Conservation (phyloP, 2,888 invertebrate species). For the Mantis religiosa region DNA sequence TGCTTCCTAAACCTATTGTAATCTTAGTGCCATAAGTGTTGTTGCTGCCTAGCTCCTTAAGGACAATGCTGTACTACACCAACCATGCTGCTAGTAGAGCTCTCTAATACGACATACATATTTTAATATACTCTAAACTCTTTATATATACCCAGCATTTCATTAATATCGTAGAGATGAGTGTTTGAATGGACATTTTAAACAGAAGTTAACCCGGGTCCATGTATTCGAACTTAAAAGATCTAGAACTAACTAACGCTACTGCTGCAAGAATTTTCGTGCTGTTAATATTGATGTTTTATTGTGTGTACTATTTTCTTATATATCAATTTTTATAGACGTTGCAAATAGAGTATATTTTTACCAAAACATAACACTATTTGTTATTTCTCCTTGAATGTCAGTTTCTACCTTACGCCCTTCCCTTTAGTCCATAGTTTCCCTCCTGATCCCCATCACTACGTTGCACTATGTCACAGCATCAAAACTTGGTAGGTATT, state of each 20-base stretch:
- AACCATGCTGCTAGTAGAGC: background rate
- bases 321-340: background rate
- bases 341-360: background rate
- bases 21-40: background rate
- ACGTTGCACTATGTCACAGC: too few species aligned
- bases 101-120: background rate
- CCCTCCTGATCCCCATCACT: too few species aligned
- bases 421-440: too few species aligned
- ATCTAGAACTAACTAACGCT: background rate
- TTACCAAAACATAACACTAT: background rate
- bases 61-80: background rate
- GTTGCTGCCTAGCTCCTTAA: background rate
- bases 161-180: background rate
- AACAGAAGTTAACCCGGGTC: background rate
- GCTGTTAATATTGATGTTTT: background rate
- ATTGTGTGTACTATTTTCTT: background rate
- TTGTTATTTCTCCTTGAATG: too few species aligned
- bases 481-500: too few species aligned
- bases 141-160: too few species aligned
- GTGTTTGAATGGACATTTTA: background rate
- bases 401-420: background rate
- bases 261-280: background rate
- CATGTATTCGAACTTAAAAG: background rate
- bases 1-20: background rate
- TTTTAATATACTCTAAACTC: too few species aligned